Conservation (phyloP, 2,113 vertebrate genomes). For the Oncorhynchus clarkii region DNA sequence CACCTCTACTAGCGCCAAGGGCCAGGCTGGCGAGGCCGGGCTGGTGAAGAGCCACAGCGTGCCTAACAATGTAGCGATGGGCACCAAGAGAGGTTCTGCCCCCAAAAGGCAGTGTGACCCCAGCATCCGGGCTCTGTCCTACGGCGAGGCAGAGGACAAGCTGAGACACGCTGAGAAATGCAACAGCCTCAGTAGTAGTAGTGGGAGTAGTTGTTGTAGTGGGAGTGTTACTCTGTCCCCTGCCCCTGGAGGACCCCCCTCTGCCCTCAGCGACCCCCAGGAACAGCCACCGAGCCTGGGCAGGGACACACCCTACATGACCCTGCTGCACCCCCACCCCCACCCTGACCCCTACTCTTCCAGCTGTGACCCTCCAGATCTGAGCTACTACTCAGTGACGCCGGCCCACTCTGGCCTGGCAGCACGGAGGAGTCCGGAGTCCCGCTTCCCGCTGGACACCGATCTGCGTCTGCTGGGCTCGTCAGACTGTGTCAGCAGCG, state of each 20-base stretch:
- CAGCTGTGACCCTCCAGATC: slow-evolving; percentile 90
- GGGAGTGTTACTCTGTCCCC: slow-evolving; percentile 64
- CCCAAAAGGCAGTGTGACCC: slow-evolving; percentile 93
- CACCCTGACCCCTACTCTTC: slow-evolving; percentile 83
- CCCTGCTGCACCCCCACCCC: slow-evolving; percentile 75
- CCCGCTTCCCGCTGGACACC: slow-evolving; percentile 82
- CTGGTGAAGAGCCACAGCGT: slow-evolving; percentile 96
- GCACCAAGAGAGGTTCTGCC: slow-evolving; percentile 73
- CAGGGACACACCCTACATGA: slow-evolving; percentile 65
- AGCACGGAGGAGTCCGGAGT: slow-evolving; percentile 82
- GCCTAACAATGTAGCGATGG: slow-evolving; percentile 78
- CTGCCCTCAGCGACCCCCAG: slow-evolving; percentile 76
- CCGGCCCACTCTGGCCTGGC: slow-evolving; percentile 84
- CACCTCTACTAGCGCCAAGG: slow-evolving; percentile 75
- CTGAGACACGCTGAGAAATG: slow-evolving; percentile 85
- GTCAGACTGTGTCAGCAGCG: slow-evolving; percentile 91
- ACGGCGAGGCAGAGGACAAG: slow-evolving; percentile 92
- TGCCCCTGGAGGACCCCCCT: slow-evolving; percentile 79
- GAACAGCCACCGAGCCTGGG: slow-evolving; percentile 80
- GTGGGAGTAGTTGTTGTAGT: not conserved
- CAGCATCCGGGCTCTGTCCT: slow-evolving; percentile 86
- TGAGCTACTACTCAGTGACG: slow-evolving; percentile 89
- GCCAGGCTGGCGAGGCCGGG: slow-evolving; percentile 78
- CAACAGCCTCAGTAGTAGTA: slow-evolving; percentile 50
- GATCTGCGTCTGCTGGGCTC: slow-evolving; percentile 84